A percentile compares a stretch with the other conserved stretches of the same genome.
Evolutionary conservation across 2,888 invertebrate genomes (phyloP).

Genomic region (Dexiosoma caninum): DNA sequence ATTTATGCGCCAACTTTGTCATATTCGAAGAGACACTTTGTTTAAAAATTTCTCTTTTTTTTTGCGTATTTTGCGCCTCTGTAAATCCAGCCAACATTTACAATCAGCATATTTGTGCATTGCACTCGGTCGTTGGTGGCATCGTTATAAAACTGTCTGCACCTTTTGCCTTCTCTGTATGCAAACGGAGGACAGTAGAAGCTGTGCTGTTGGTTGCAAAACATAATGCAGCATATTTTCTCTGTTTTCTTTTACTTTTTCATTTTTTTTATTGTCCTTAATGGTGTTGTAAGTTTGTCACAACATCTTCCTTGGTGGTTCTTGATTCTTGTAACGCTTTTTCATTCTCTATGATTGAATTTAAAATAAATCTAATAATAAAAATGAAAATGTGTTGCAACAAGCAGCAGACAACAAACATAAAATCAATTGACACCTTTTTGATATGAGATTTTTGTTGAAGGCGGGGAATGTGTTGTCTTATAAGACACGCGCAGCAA

Average conservation of each 20-base stretch:
- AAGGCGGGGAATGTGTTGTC: background rate
- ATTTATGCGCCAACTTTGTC: conserved; percentile 53
- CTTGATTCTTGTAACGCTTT: conserved; percentile 7
- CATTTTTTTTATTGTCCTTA: background rate
- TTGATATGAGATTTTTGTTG: conserved; percentile 4
- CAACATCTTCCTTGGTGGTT: conserved; percentile 56
- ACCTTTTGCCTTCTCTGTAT: conserved; percentile 26
- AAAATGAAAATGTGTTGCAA: conserved; percentile 41
- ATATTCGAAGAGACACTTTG: conserved; percentile 52
- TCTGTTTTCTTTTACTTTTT: background rate
- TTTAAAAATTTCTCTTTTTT: conserved; percentile 35
- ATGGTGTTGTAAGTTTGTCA: conserved; percentile 42
- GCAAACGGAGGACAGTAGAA: background rate
- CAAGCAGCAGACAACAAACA: conserved; percentile 52
- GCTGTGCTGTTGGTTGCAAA: conserved; percentile 27
- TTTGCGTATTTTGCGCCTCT: background rate
- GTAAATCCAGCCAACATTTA: background rate
- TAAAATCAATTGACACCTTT: conserved; percentile 64
- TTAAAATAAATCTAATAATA: conserved; percentile 61
- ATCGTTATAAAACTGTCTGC: conserved; percentile 59
- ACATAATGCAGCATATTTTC: conserved; percentile 20
- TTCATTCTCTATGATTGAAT: conserved; percentile 56
- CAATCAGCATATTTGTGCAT: background rate
- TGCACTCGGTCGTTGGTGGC: conserved; percentile 34
- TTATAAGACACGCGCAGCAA: background rate